Evolutionary conservation across 2,113 vertebrate species (phyloP).

Genomic region (Jacana jacana): DNA sequence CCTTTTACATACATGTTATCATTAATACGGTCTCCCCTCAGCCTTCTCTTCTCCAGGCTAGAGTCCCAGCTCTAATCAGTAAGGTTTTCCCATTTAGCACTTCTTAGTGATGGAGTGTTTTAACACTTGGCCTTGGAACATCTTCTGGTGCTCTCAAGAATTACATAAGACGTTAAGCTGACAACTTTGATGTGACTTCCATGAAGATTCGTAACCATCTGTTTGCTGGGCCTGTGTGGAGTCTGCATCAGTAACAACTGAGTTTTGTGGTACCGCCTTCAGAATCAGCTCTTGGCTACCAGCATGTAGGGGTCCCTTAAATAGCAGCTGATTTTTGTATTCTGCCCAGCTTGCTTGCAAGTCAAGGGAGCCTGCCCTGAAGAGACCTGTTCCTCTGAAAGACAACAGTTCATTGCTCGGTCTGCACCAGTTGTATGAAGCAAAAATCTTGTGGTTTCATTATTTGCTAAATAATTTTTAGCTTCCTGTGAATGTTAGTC

Average conservation of each 20-base stretch:
- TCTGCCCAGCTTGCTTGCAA: neutral
- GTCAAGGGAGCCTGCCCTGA: neutral
- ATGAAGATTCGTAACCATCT: too few relatives aligned
- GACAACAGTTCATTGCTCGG: neutral
- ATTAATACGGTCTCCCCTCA: too few relatives aligned
- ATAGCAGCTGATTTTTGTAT: neutral
- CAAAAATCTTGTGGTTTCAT: neutral
- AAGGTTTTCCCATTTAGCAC: neutral
- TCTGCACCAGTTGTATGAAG: neutral
- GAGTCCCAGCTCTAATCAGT: neutral
- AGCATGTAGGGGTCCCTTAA: neutral
- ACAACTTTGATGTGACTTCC: neutral
- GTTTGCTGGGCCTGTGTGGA: neutral
- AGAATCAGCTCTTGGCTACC: neutral
- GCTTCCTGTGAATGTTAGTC: neutral
- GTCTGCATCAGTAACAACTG: neutral
- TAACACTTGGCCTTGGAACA: neutral
- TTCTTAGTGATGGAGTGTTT: neutral
- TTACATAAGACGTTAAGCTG: neutral
- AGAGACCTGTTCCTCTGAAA: neutral
- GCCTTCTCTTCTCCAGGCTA: too few relatives aligned
- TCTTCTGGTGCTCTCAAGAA: neutral
- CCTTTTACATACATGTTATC: too few relatives aligned
- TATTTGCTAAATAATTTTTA: neutral
- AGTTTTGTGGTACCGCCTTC: neutral